Base-by-base conservation (phyloP, 2,113 vertebrate species). In the Pterocles burchelli region DNA sequence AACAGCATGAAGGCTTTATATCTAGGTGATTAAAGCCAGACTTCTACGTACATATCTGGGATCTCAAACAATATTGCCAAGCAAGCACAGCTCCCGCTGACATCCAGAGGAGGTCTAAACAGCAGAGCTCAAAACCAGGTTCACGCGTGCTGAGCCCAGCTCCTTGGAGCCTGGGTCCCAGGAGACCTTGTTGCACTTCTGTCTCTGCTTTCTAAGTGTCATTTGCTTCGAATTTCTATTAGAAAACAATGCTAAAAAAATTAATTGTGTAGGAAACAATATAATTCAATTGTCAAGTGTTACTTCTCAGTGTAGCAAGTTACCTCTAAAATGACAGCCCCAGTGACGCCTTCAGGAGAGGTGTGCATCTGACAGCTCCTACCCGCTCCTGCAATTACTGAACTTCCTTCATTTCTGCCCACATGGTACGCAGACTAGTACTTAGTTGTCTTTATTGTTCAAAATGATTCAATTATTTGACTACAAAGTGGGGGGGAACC, bases 1-100 rank as follows among this genome's bases (percentile, higher is more conserved):
- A 95, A 75, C 58, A 84, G 65, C 55, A 57, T 20, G 38, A 78
- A 95, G 62, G 73, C 61, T 91, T 94, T 71, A 87, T 72, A 87
- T 77, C 61, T 34, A 31, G 52, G 28, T 54, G 77, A 95, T 72
- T 94, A 89, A 94, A 91, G 84, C 65, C 62, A 95, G 73, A 48
- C 54, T 89, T 94, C 34, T 85, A 89, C 54, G 46, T 63, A 78
- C 41, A 31, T 55, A 87, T 46, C 65, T 85, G 66, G 49, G 68
- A 79, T 71, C 45, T 41, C 58, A 85, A 78, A 84, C 52, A 87
- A n/a, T 16, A 81, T 70, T 12, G 65, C 34, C 74, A 77, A 85
- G 73, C 84, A 90, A 95, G 75, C 33, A 79, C 21, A 55, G 86
- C 54, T 92, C 80, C 70, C 0, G 0, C 68, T 61, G 80, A 84